Evolutionary conservation across 2,888 invertebrate genomes (phyloP), one percentile per base, ranked within the genome.

Genomic region (Thymelicus acteon): DNA sequence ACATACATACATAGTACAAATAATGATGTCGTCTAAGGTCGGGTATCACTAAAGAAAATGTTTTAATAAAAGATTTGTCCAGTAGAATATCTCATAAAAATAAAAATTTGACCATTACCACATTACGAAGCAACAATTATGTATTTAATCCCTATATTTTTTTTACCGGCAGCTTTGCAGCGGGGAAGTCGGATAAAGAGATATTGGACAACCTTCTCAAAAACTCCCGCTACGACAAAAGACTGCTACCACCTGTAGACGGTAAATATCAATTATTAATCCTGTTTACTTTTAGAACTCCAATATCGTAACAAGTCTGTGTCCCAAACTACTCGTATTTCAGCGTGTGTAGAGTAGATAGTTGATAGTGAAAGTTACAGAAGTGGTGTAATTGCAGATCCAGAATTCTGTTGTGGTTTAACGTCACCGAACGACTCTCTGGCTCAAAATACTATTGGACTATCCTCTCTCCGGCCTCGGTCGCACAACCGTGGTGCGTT

Each of bases 111-210:
- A 12, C 8, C 44, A 44, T 10, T 12, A 44, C 12, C 10, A 12
- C 12, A 44, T 44, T 44, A 44, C 44, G 12, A 1, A 10, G 12
- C 44, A 10, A 44, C 44, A 44, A 44, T 44, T 12, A 44, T 44
- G 44, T 44, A 24, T 48, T 48, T 24, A 57, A 37, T 31, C 6
- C 6, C 24, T 31, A 58, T 60, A 15, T 39, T 19, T 60, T 63
- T 70, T 37, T 7, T 57, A 31, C 13, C 71, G 58, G 6, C 95
- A 97, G 97, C 94, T 97, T 97, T 93, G 97, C 97, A 91, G 97
- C 97, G 93, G 97, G 97, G 83, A 97, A 97, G 95, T 97, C 97
- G 89, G 97, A 97, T 95, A 98, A 97, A 94, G 97, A 97, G 94
- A 97, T 97, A 90, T 95, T 98, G 94, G 98, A 98, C 95, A 96